These are phyloP conservation scores for Chaunax sp. DNA, from an alignment of 2,797 vertebrate genomes.

Conservation along the genomic window DNA sequence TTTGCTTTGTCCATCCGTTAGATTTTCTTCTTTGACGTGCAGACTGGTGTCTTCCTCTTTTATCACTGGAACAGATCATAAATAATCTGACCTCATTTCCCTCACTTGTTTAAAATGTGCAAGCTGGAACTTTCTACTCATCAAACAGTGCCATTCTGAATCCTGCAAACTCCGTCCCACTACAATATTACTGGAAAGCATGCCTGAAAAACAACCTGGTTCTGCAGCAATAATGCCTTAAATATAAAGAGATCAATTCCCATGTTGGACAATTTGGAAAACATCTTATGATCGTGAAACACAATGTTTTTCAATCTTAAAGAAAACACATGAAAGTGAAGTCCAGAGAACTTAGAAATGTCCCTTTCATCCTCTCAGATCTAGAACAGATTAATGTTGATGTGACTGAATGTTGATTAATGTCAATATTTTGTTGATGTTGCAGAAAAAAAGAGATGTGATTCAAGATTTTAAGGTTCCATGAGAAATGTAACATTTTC, in stretches of 20 bases:
- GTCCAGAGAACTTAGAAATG: background rate
- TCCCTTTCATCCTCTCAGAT: background rate
- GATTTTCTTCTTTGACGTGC: slow-evolving; percentile 72
- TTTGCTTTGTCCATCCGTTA: slow-evolving; percentile 45
- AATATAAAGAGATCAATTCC: background rate
- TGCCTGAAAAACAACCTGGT: background rate
- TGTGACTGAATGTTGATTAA: too few relatives aligned
- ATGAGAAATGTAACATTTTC: too few relatives aligned
- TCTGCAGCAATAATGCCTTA: background rate
- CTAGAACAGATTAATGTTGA: background rate
- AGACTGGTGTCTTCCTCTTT: slow-evolving; percentile 58
- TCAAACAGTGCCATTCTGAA: background rate
- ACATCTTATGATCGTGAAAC: background rate
- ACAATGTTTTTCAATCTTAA: background rate
- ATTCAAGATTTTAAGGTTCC: too few relatives aligned
- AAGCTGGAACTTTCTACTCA: background rate
- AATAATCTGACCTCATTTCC: background rate
- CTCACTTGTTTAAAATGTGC: background rate
- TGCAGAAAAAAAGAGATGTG: too few relatives aligned
- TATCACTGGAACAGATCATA: slow-evolving; percentile 46
- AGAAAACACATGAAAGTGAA: too few relatives aligned
- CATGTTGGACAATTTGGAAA: background rate
- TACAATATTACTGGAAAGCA: too few relatives aligned
- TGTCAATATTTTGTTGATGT: too few relatives aligned
- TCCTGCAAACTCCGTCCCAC: background rate